These are phyloP conservation scores for Lordiphosa andalusiaca DNA, from an alignment of 2,888 invertebrate species.

Conservation along the genomic window DNA sequence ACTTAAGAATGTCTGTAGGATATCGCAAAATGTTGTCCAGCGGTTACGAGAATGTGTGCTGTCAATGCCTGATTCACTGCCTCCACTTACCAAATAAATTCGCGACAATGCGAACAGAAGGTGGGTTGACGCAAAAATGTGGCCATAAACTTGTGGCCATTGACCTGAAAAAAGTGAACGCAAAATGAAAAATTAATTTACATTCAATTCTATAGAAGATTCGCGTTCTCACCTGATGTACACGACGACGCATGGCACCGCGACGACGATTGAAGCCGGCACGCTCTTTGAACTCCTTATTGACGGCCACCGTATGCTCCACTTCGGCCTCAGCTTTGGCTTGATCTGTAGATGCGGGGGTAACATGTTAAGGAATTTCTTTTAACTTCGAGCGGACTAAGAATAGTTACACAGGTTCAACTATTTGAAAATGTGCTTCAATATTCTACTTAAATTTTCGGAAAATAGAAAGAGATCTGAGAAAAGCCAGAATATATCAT, in stretches of 20 bases:
- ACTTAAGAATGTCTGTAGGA: constrained; percentile 50
- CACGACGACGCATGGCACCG: constrained; percentile 98
- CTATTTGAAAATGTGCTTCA: too few relatives aligned
- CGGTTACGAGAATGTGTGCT: constrained; percentile 27
- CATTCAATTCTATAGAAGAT: not conserved
- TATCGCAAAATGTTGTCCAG: constrained; percentile 22
- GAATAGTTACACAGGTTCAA: too few relatives aligned
- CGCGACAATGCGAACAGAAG: constrained; percentile 99
- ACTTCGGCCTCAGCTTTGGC: constrained; percentile 81
- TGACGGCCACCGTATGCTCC: constrained; percentile 78
- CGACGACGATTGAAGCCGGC: constrained; percentile 96
- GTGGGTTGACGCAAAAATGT: constrained; percentile 99
- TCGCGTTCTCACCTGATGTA: constrained; percentile 89
- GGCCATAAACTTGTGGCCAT: constrained; percentile 99
- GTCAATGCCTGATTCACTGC: constrained; percentile 14
- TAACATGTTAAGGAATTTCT: not conserved
- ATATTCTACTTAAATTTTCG: too few relatives aligned
- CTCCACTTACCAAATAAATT: constrained; percentile 95
- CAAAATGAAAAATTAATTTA: not conserved
- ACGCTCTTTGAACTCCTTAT: constrained; percentile 97
- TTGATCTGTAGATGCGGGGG: constrained; percentile 78
- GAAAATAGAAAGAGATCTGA: too few relatives aligned
- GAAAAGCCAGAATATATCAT: too few relatives aligned
- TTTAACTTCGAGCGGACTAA: not conserved
- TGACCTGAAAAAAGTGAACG: constrained; percentile 81